phyloP scores from a whole-genome alignment of 2,113 vertebrate genomes.

The Osmerus mordax region DNA sequence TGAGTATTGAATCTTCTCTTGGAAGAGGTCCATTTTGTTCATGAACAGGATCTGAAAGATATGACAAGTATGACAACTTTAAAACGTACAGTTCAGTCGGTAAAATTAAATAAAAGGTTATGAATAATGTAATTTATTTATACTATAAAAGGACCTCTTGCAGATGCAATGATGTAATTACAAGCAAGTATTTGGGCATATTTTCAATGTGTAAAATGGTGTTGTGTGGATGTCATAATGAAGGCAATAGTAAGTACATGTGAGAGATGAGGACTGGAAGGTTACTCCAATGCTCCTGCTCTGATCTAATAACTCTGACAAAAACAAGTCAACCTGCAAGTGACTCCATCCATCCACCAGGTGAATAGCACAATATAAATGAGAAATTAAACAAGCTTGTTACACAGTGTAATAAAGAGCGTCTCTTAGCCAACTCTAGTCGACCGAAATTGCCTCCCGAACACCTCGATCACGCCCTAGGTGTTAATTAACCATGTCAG shows the following conservation, averaged over 20 bases:
- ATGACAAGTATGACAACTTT: not conserved
- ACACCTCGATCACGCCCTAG: conserved; percentile 16
- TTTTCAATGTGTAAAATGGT: too few relatives aligned
- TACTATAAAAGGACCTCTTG: not conserved
- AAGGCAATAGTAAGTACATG: too few relatives aligned
- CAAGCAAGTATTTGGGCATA: too few relatives aligned
- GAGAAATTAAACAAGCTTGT: conserved; percentile 31
- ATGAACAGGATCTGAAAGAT: conserved; percentile 69
- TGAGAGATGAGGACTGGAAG: too few relatives aligned
- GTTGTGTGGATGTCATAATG: too few relatives aligned
- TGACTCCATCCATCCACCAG: not conserved
- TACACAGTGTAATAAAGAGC: conserved; percentile 1
- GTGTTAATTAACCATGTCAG: conserved; percentile 33
- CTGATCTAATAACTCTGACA: not conserved
- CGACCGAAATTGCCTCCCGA: conserved; percentile 19
- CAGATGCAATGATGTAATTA: not conserved
- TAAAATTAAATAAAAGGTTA: not conserved
- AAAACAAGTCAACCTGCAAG: conserved; percentile 8
- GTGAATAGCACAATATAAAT: conserved; percentile 14
- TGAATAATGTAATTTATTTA: not conserved
- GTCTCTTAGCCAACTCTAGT: not conserved
- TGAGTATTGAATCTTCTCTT: conserved; percentile 66
- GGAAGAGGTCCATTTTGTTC: conserved; percentile 75
- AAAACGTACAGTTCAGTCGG: not conserved
- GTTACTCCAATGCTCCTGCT: too few relatives aligned